Percentiles rank a stretch among this genome's conserved stretches.
Conservation (phyloP, 2,113 vertebrate genomes). For the Nipponia nippon region DNA sequence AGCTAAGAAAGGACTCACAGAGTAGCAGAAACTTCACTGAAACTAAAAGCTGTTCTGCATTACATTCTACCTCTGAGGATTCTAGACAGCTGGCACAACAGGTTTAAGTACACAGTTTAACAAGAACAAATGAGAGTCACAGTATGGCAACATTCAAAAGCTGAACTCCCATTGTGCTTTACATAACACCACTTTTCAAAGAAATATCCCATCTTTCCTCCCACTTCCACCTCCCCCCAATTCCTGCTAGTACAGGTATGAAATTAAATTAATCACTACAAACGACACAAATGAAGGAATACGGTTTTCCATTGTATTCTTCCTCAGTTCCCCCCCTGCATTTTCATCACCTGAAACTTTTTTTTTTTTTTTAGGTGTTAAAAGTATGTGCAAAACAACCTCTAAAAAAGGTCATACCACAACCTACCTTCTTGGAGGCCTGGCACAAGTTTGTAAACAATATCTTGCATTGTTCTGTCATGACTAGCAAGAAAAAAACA, state of each 20-base stretch:
- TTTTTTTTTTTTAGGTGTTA: neutral
- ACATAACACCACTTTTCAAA: neutral
- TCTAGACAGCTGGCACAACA: neutral
- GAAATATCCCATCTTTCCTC: neutral
- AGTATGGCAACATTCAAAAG: neutral
- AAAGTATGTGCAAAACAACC: neutral
- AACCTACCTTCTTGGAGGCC: slow-evolving; percentile 95
- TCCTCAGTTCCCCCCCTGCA: rapidly evolving
- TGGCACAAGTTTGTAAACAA: slow-evolving; percentile 98
- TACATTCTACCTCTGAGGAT: neutral
- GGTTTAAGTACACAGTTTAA: neutral
- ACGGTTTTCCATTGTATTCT: neutral
- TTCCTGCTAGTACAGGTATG: neutral
- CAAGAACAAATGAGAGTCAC: neutral
- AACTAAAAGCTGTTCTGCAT: neutral
- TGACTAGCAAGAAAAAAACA: slow-evolving; percentile 76
- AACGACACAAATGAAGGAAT: neutral
- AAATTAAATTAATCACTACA: neutral
- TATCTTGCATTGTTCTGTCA: slow-evolving; percentile 99
- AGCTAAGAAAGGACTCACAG: neutral
- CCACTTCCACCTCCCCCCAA: neutral
- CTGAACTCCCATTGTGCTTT: neutral
- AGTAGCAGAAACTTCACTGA: neutral
- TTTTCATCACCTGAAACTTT: neutral
- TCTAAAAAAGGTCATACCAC: neutral